Percentiles rank a stretch among this genome's conserved stretches.
These are phyloP conservation scores for Belgica antarctica DNA, from an alignment of 2,888 invertebrate genomes.

Conservation along the genomic window DNA sequence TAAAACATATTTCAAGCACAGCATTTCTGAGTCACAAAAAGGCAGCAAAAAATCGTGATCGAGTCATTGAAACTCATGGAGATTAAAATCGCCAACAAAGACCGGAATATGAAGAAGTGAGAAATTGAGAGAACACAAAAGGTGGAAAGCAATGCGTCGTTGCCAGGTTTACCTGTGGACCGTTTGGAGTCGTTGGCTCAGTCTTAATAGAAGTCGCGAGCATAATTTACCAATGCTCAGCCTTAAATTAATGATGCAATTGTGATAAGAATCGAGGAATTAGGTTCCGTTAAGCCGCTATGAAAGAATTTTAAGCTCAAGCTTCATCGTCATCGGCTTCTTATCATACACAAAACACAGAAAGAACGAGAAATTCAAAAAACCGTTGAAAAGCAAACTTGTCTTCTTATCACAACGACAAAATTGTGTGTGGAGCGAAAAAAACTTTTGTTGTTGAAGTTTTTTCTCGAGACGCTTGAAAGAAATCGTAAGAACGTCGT, in stretches of 20 bases:
- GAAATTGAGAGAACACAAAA: slow-evolving; percentile 15
- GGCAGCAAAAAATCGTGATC: slow-evolving; percentile 35
- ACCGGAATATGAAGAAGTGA: slow-evolving; percentile 34
- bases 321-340: not conserved
- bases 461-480: slow-evolving; percentile 4
- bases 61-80: slow-evolving; percentile 40
- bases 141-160: slow-evolving; percentile 15
- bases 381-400: slow-evolving; percentile 28
- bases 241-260: slow-evolving; percentile 31
- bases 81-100: slow-evolving; percentile 34
- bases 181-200: not conserved
- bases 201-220: not conserved
- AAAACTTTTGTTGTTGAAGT: not conserved
- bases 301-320: not conserved
- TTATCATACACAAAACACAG: not conserved
- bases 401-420: slow-evolving; percentile 7
- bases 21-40: slow-evolving; percentile 4
- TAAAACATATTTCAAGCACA: too few species aligned
- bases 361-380: not conserved
- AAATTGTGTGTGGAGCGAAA: not conserved
- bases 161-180: slow-evolving; percentile 17
- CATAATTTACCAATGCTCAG: too few species aligned
- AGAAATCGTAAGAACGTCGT: not conserved
- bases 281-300: not conserved
- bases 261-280: slow-evolving; percentile 14